These are phyloP conservation scores for Pelobates cultripes DNA, from an alignment of 2,797 vertebrate species.

Conservation along the genomic window DNA sequence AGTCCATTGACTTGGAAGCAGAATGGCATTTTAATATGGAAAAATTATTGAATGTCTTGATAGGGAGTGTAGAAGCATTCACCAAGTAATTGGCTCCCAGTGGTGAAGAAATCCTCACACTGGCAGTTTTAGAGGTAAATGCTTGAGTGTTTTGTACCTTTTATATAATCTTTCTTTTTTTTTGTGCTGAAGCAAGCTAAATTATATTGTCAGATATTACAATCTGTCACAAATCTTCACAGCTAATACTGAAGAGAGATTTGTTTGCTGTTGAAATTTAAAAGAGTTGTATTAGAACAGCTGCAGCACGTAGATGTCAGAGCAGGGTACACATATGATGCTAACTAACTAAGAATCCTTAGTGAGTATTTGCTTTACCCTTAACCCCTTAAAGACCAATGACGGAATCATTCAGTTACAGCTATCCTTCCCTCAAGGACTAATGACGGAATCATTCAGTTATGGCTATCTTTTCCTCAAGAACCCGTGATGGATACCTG, in stretches of 20 bases:
- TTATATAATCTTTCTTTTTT: slow-evolving; percentile 47
- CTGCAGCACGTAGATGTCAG: no score
- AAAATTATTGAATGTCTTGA: neutral
- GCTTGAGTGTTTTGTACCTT: slow-evolving; percentile 47
- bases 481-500: no score
- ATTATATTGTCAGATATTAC: slow-evolving; percentile 27
- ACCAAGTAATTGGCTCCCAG: slow-evolving; percentile 60
- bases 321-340: no score
- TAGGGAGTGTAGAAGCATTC: slow-evolving; percentile 34
- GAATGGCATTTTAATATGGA: slow-evolving; percentile 25
- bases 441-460: no score
- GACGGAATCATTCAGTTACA: no score
- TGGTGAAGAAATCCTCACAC: slow-evolving; percentile 41
- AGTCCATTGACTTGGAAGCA: slow-evolving; percentile 48
- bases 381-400: no score
- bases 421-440: no score
- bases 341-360: no score
- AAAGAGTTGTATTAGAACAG: no score
- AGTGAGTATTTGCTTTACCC: no score
- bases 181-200: slow-evolving; percentile 53
- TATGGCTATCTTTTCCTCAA: no score
- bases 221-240: neutral
- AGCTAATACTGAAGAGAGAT: neutral
- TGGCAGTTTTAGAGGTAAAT: slow-evolving; percentile 57
- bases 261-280: no score